Percentiles rank a stretch among this genome's conserved stretches.
Conservation (phyloP, 2,797 vertebrate species). For the Hippopotamyrus pictus region DNA sequence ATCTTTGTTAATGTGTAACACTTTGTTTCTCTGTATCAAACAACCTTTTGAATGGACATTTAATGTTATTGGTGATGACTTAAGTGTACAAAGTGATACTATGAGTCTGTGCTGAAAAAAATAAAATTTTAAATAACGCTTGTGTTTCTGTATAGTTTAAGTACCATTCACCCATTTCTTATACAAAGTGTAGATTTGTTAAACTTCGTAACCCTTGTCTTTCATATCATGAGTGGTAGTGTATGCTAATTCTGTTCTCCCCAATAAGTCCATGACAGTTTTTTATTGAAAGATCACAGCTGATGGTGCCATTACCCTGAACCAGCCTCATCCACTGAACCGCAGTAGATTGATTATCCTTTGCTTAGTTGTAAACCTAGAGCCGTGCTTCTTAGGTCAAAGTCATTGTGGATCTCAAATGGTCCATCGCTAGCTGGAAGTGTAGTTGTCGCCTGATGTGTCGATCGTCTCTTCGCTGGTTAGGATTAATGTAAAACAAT, state of each 20-base stretch:
- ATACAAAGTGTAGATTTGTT: neutral
- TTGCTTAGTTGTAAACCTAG: neutral
- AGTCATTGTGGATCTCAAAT: neutral
- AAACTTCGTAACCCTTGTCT: neutral
- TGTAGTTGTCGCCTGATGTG: neutral
- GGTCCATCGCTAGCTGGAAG: neutral
- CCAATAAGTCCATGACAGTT: neutral
- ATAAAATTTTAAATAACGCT: neutral
- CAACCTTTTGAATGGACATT: neutral
- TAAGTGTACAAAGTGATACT: neutral
- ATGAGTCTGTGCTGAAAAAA: neutral
- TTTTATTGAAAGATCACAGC: neutral
- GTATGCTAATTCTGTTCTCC: neutral
- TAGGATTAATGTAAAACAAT: neutral
- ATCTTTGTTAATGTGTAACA: neutral
- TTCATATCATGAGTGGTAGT: neutral
- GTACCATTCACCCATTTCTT: neutral
- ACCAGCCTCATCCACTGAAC: neutral
- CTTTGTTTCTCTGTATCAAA: neutral
- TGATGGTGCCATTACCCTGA: neutral
- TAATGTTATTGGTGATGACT: neutral
- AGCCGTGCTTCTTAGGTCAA: neutral
- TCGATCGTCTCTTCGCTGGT: neutral
- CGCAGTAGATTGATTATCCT: neutral
- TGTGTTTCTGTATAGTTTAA: neutral